Percentiles rank a stretch among this genome's conserved stretches.
Evolutionary conservation across 2,797 vertebrate species (phyloP).

Genomic region (Gorsachius magnificus): DNA sequence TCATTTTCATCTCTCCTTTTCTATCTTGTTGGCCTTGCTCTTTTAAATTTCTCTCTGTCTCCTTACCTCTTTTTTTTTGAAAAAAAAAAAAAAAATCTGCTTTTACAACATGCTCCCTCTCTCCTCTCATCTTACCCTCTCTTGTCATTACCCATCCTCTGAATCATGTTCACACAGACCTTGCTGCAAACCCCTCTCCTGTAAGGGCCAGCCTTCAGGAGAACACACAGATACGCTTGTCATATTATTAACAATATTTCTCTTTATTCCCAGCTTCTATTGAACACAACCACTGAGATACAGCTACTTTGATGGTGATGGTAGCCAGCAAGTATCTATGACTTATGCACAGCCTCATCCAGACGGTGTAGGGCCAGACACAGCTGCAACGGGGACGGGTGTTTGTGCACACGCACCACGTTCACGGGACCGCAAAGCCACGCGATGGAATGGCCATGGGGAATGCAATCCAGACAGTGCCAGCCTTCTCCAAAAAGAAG

Average conservation of each 20-base stretch:
- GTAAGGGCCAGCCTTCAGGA: not conserved
- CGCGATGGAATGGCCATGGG: rapidly evolving
- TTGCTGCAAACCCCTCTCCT: not conserved
- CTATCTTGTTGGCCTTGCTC: not conserved
- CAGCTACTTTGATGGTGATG: rapidly evolving
- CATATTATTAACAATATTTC: not conserved
- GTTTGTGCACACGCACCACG: not conserved
- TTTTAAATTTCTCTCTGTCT: not conserved
- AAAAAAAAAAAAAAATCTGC: not conserved
- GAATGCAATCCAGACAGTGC: not conserved
- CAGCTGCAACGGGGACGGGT: not conserved
- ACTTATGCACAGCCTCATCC: not conserved
- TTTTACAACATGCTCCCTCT: not conserved
- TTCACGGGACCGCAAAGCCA: not conserved
- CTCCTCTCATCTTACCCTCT: slow-evolving; percentile 67
- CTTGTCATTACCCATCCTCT: not conserved
- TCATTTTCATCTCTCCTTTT: not conserved
- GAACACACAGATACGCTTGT: too few relatives aligned
- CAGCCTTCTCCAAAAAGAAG: not conserved
- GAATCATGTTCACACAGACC: not conserved
- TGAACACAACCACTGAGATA: not conserved
- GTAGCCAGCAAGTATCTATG: not conserved
- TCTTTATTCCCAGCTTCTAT: not conserved
- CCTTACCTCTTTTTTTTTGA: not conserved
- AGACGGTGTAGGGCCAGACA: not conserved